Evolutionary conservation across 2,888 invertebrate genomes (phyloP).

Genomic region (Oxyteleia sp.): DNA sequence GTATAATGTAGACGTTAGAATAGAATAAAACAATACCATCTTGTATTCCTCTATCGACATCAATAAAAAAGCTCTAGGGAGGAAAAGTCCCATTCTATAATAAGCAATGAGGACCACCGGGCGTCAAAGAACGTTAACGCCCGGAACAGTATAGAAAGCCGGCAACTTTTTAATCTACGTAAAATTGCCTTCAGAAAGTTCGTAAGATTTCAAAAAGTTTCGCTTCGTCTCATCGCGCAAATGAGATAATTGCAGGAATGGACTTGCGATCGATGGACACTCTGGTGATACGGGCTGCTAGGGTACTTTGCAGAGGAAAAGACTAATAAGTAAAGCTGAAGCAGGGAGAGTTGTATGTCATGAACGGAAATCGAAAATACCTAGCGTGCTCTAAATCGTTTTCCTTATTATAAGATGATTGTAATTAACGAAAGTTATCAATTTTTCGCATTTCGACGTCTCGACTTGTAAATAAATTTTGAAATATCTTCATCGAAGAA

Average conservation of each 20-base stretch:
- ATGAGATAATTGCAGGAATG: conserved; percentile 72
- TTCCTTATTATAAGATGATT: conserved; percentile 27
- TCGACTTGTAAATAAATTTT: no score
- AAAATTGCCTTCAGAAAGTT: conserved; percentile 72
- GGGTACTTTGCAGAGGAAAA: conserved; percentile 37
- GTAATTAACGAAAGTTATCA: no score
- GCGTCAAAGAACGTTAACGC: conserved; percentile 62
- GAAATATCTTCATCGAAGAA: no score
- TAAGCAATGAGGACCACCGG: conserved; percentile 53
- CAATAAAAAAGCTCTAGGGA: conserved; percentile 43
- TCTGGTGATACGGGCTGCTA: conserved; percentile 41
- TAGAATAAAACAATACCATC: no score
- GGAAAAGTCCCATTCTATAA: conserved; percentile 37
- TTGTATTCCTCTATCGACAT: conserved; percentile 34
- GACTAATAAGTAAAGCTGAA: conserved; percentile 48
- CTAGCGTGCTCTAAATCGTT: conserved; percentile 17
- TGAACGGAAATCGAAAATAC: conserved; percentile 24
- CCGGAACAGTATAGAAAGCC: conserved; percentile 56
- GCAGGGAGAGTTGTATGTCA: conserved; percentile 23
- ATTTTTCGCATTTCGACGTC: no score
- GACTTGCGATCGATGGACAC: conserved; percentile 65
- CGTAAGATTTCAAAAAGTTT: conserved; percentile 71
- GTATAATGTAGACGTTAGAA: no score
- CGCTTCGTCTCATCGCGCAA: conserved; percentile 67
- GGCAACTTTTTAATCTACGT: conserved; percentile 71